Base-by-base conservation (phyloP, 2,888 invertebrate species). In the Brachynemurus nebulosus region DNA sequence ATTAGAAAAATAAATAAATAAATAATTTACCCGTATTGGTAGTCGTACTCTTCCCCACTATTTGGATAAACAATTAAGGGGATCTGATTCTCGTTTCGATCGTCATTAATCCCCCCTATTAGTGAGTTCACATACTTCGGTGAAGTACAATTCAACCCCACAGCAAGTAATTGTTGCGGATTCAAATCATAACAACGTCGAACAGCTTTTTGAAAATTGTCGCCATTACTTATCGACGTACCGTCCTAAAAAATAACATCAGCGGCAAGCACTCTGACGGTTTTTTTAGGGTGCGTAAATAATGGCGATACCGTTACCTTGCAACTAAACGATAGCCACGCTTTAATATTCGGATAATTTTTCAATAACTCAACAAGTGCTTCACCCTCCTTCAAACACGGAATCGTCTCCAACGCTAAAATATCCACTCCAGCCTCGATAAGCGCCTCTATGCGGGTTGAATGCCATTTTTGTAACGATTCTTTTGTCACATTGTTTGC, bases 51-150 rank as follows among this genome's bases (percentile, higher is more conserved):
- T 64, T 88, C 86, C 42, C 93, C 93, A 55, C 89, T 90, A 62
- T 95, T 95, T 3, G 95, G 92, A 65, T 95, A 95, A 19, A 85
- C 88, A 45, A 95, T 78, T 44, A 92, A 67, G 2, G 88, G 86
- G 46, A 88, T 73, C 42, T 60, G 63, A 27, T 62, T 59, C 12
- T 67, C 61, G 52, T 61, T 59, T 34, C 66, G 60, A 21, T 63
- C 63, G 9, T 64, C 66, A 52, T 75, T 74, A 50, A 78, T 60
- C 36, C 67, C 65, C 50, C 67, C 63, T 36, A 86, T 64, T 38
- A 88, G 63, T 1, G 72, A 59, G n/a, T 72, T 69, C 5, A 86
- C 76, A 54, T 72, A 66, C 50, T 68, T 60, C 1, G 86, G 86
- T 48, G 76, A 70, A 34, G 88, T 72, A 65, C 95, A 96, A 64